Conservation (phyloP, 2,113 vertebrate genomes). For the Poeciliopsis turrubarensis region DNA sequence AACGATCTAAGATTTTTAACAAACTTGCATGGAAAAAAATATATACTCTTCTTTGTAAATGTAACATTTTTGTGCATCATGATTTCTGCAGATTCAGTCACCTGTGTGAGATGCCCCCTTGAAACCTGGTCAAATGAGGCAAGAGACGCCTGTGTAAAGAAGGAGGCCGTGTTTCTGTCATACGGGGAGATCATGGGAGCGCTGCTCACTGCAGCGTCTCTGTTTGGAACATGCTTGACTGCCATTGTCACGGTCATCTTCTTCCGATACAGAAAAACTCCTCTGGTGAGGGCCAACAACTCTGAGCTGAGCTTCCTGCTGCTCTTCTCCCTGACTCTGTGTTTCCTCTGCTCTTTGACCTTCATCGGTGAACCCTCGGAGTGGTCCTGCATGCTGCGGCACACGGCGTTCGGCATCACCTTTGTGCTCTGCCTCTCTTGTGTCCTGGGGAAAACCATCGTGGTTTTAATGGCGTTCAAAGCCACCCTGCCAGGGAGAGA, state of each 20-base stretch:
- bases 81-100: slow-evolving; percentile 67
- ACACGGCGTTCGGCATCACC: slow-evolving; percentile 3
- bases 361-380: not conserved
- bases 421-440: slow-evolving; percentile 5
- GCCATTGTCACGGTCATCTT: slow-evolving; percentile 41
- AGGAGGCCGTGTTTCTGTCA: slow-evolving; percentile 68
- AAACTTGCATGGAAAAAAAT: not conserved
- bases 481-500: not conserved
- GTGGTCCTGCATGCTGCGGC: slow-evolving; percentile 7
- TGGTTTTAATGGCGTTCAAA: slow-evolving; percentile 9
- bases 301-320: slow-evolving; percentile 9
- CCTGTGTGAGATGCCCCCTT: slow-evolving; percentile 60
- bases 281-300: slow-evolving; percentile 47
- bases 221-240: slow-evolving; percentile 63
- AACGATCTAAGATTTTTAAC: no score
- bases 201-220: slow-evolving; percentile 60
- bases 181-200: slow-evolving; percentile 31
- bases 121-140: slow-evolving; percentile 74
- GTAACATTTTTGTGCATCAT: slow-evolving; percentile 10
- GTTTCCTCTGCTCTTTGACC: slow-evolving; percentile 7
- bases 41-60: not conserved
- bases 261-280: slow-evolving; percentile 9
- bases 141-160: slow-evolving; percentile 65
- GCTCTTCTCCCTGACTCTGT: slow-evolving; percentile 2
- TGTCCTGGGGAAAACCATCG: slow-evolving; percentile 11